Evolutionary conservation across 2,888 invertebrate species (phyloP), one percentile per base, ranked within the genome.

Genomic region (Heliothis peltigera): DNA sequence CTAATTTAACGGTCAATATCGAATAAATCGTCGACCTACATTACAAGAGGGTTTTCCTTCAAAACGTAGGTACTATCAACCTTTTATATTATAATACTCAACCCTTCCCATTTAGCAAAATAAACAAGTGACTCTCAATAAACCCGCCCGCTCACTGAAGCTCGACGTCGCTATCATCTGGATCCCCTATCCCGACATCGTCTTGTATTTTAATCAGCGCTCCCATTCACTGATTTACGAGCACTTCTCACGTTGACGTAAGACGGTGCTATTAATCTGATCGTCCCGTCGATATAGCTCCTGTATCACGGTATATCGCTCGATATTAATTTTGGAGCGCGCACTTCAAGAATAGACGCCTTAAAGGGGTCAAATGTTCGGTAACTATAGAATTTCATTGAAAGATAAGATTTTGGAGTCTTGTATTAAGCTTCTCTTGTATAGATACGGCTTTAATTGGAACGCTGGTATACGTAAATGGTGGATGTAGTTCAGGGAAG

Each of bases 191-290:
- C 64, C 55, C 55, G 46, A 59, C 59, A 49, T 52, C 42, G 54
- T 55, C 57, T 64, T 67, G 58, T 65, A 70, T 62, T 77, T 75
- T 75, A 75, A 75, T 74, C 78, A 75, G 65, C 57, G 51, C 59
- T 65, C 60, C 59, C 62, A 70, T 58, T 54, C 62, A 54, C 62
- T 77, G 78, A 76, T 74, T 70, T 70, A 78, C 70, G 75, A 74
- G 55, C 69, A 56, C 59, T 75, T 53, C 66, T 58, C 57, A 42
- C 19, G 58, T 55, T 46, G 55, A 55, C 61, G 63, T 64, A 58
- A 64, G 66, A 66, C 54, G 65, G 22, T 53, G 49, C 59, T 74
- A 74, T 70, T 77, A 74, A 69, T 77, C 64, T 72, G 68, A 66
- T 73, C 59, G 25, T 53, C 46, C 44, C 58, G 65, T 44, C 58